Conservation (phyloP, 2,113 vertebrate genomes). For the Bos taurus region DNA sequence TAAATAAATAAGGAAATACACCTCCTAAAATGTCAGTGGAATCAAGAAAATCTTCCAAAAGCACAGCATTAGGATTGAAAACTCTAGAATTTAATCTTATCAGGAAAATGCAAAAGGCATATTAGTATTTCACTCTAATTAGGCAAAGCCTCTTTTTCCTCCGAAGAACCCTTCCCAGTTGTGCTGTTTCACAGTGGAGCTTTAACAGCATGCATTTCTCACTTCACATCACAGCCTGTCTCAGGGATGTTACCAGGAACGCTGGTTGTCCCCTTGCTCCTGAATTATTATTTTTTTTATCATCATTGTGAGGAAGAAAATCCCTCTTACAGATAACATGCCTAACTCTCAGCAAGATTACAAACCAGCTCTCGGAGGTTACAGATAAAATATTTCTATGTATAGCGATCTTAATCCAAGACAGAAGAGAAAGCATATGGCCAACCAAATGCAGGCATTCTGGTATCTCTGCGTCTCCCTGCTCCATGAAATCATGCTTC, state of each 20-base stretch:
- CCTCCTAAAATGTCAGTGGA: neutral
- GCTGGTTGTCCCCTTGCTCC: neutral
- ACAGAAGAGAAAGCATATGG: neutral
- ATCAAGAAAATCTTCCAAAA: neutral
- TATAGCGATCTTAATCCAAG: constrained; percentile 13
- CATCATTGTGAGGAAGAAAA: neutral
- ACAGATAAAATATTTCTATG: constrained; percentile 6
- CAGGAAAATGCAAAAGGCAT: neutral
- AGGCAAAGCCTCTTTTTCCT: neutral
- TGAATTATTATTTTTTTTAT: neutral
- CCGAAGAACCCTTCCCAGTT: neutral
- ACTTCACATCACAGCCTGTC: neutral
- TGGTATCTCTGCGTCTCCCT: neutral
- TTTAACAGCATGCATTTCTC: neutral
- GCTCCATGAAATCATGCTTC: neutral
- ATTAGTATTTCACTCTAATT: neutral
- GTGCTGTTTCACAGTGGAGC: neutral
- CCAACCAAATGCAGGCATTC: neutral
- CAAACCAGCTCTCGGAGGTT: neutral
- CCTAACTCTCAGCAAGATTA: neutral
- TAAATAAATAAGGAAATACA: neutral
- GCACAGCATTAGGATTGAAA: neutral
- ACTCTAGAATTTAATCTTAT: neutral
- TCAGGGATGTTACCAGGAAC: neutral
- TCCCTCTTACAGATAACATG: neutral